phyloP scores from a whole-genome alignment of 2,888 invertebrate species.

The Cecidostiba fungosa region DNA sequence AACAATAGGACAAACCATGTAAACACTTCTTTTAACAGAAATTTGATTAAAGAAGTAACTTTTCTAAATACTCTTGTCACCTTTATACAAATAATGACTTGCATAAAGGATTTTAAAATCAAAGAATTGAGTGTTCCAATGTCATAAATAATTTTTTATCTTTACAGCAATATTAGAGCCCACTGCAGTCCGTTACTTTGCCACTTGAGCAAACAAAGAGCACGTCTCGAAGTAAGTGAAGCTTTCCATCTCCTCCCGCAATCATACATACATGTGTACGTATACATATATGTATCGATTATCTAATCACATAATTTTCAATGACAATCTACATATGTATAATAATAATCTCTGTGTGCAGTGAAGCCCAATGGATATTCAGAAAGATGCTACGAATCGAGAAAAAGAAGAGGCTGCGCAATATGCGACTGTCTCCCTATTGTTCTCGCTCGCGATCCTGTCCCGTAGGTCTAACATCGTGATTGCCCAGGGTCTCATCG shows the following conservation, averaged over 20 bases:
- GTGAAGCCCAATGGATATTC: conserved; percentile 47
- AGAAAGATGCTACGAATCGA: conserved; percentile 13
- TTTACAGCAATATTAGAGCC: not conserved
- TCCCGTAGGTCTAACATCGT: conserved; percentile 5
- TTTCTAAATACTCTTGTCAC: not conserved
- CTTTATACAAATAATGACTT: not conserved
- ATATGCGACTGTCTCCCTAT: not conserved
- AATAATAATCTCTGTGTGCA: conserved; percentile 56
- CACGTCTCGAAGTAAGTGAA: conserved; percentile 42
- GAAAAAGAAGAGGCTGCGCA: not conserved
- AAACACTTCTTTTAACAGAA: not conserved
- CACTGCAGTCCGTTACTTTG: not conserved
- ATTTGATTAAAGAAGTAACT: not conserved
- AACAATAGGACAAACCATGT: not conserved
- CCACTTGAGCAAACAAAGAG: not conserved
- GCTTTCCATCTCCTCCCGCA: conserved; percentile 19
- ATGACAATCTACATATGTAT: conserved; percentile 53
- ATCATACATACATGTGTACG: conserved; percentile 27
- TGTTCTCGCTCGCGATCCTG: not conserved
- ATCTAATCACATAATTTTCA: conserved; percentile 52
- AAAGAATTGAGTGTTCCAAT: not conserved
- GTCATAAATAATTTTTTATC: not conserved
- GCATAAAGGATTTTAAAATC: not conserved
- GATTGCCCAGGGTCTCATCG: conserved; percentile 13
- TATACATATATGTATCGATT: conserved; percentile 40